Percentiles rank a stretch among this genome's conserved stretches.
phyloP scores from a whole-genome alignment of 2,113 vertebrate species.

The Campylomormyrus tamandua region DNA sequence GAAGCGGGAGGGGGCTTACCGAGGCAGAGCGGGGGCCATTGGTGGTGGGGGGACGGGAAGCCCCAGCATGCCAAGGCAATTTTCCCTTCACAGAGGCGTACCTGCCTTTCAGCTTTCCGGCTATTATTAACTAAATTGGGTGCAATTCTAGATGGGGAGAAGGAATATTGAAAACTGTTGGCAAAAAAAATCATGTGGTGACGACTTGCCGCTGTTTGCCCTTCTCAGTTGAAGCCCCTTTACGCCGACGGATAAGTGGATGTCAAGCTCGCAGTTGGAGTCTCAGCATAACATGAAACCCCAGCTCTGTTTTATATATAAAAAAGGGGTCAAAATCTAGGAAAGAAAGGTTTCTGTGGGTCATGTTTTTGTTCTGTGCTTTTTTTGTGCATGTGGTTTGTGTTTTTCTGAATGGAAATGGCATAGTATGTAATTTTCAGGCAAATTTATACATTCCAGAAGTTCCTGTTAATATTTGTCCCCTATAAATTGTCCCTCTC shows the following conservation, averaged over 20 bases:
- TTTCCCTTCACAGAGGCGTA: conserved; percentile 28
- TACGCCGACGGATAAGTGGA: neutral
- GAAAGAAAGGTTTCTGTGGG: neutral
- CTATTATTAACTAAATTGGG: conserved; percentile 43
- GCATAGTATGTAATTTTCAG: conserved; percentile 32
- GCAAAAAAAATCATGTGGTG: neutral
- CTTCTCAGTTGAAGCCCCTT: neutral
- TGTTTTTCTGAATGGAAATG: conserved; percentile 5
- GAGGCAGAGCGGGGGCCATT: neutral
- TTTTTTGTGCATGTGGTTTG: conserved; percentile 21
- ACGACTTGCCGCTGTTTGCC: neutral
- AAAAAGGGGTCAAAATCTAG: neutral
- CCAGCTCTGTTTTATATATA: neutral
- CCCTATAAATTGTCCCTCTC: neutral
- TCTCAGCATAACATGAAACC: neutral
- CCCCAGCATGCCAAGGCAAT: conserved; percentile 38
- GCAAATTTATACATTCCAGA: conserved; percentile 20
- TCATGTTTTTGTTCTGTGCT: neutral
- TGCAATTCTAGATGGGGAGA: conserved; percentile 35
- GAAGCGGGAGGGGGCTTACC: neutral
- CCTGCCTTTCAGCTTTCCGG: conserved; percentile 34
- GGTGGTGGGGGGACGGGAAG: conserved; percentile 21
- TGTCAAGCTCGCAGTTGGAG: neutral
- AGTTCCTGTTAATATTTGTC: conserved; percentile 28
- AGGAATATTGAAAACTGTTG: neutral